Evolutionary conservation across 1,140 invertebrate species (phyloP), one percentile per base, ranked within the genome.

Genomic region (Pseudomyrmex concolor): DNA sequence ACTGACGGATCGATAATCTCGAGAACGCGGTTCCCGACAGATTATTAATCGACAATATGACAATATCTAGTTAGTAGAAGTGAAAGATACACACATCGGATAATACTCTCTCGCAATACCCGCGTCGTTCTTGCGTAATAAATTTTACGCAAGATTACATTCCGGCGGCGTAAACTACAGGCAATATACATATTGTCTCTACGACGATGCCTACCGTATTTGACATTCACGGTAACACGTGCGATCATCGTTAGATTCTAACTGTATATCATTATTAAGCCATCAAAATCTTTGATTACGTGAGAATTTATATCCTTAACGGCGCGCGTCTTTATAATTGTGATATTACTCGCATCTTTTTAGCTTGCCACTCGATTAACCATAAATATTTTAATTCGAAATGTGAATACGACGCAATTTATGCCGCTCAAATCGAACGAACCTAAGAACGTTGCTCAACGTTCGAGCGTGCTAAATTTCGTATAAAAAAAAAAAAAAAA

Each of bases 11-110:
- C 12, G 76, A 80, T 80, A 70, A 80, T 80, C 15, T 48, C 66
- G 1, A 59, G 54, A 48, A 78, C 64, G 13, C 25, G 48, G 15
- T 10, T 51, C 12, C 34, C 15, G 76, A 78, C 64, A 50, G 76
- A 60, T 80, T 71, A 80, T 80, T 80, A 80, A 80, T 80, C 66
- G 76, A 70, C 76, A 70, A 71, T 60, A 80, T 71, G 76, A 80
- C 76, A 80, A 80, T 80, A 71, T 80, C 76, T 80, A 80, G 76
- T 80, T 80, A 80, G 66, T 19, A 70, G 51, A 57, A 48, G 63
- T 4, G 17, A 59, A 48, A 43, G 64, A 78, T 70, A 78, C 51
- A 9, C 51, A 9, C 51, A 13, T 77, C 43, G n/a, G n/a, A 63
- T 48, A 68, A 70, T 57, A 57, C 15, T 25, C 54, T 50, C 43